A percentile compares a stretch with the other conserved stretches of the same genome.
Evolutionary conservation across 1,140 invertebrate genomes (phyloP).

Genomic region (Sitobion miscanthi): DNA sequence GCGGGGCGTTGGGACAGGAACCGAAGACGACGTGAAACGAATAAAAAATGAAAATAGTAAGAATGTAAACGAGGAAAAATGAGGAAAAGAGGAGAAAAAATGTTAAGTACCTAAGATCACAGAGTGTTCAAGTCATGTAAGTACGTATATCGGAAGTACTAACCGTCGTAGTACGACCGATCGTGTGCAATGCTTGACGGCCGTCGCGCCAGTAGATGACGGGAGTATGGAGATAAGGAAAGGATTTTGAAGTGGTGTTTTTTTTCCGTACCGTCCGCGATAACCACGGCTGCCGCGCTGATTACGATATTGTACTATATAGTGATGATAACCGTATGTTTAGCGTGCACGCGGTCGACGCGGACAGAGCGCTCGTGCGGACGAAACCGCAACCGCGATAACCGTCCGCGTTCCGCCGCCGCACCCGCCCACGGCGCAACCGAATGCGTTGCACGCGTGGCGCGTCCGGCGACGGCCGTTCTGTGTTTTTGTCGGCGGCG

Average conservation of each 20-base stretch:
- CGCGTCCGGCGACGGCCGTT: not conserved
- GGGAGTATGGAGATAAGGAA: not conserved
- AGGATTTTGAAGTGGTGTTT: constrained; percentile 26
- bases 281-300: not conserved
- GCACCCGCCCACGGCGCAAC: not conserved
- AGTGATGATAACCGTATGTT: not conserved
- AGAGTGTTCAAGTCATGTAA: not conserved
- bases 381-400: not conserved
- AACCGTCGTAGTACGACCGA: not conserved
- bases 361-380: constrained; percentile 4
- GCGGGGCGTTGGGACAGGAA: not conserved
- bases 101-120: constrained; percentile 10
- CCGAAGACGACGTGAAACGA: not conserved
- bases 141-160: not conserved
- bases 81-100: not conserved
- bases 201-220: not conserved
- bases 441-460: too few species aligned
- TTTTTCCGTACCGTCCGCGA: not conserved
- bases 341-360: constrained; percentile 2
- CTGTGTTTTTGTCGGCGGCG: too few species aligned
- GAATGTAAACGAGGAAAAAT: not conserved
- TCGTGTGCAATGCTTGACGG: not conserved
- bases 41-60: not conserved
- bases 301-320: too few species aligned
- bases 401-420: not conserved